Percentiles rank a stretch among this genome's conserved stretches.
phyloP scores from a whole-genome alignment of 2,888 invertebrate genomes.

The Hirtodrosophila cameraria region DNA sequence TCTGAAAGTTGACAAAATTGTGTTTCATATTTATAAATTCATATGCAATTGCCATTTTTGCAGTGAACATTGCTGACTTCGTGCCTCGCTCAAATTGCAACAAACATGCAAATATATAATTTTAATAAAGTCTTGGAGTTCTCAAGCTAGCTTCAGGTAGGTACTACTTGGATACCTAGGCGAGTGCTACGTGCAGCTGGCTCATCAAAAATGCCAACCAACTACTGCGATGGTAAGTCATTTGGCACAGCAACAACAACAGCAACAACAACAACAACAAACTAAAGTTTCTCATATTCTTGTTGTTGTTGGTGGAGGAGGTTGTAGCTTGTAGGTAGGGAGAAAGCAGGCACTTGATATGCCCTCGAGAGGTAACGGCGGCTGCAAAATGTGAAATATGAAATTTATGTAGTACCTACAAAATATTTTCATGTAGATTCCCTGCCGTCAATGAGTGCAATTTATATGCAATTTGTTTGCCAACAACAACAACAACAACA shows the following conservation, averaged over 20 bases:
- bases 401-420: constrained; percentile 61
- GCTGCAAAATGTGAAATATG: constrained; percentile 60
- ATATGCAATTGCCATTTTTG: constrained; percentile 62
- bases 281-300: constrained; percentile 23
- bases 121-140: constrained; percentile 67
- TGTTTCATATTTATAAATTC: constrained; percentile 75
- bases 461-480: constrained; percentile 74
- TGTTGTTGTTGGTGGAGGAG: constrained; percentile 40
- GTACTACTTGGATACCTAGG: background rate
- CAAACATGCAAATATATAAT: constrained; percentile 79
- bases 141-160: constrained; percentile 22
- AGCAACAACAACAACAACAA: constrained; percentile 32
- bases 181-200: constrained; percentile 40
- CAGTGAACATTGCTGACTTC: constrained; percentile 42
- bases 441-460: constrained; percentile 69
- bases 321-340: background rate
- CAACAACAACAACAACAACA: constrained; percentile 26
- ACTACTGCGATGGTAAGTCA: constrained; percentile 62
- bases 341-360: constrained; percentile 34
- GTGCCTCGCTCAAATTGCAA: constrained; percentile 68
- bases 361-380: constrained; percentile 25
- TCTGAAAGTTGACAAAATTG: constrained; percentile 61
- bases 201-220: constrained; percentile 76
- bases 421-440: constrained; percentile 72
- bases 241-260: constrained; percentile 50